Percentiles rank a stretch among this genome's conserved stretches.
Evolutionary conservation across 2,888 invertebrate species (phyloP).

Genomic region (Platynereis dumerilii): DNA sequence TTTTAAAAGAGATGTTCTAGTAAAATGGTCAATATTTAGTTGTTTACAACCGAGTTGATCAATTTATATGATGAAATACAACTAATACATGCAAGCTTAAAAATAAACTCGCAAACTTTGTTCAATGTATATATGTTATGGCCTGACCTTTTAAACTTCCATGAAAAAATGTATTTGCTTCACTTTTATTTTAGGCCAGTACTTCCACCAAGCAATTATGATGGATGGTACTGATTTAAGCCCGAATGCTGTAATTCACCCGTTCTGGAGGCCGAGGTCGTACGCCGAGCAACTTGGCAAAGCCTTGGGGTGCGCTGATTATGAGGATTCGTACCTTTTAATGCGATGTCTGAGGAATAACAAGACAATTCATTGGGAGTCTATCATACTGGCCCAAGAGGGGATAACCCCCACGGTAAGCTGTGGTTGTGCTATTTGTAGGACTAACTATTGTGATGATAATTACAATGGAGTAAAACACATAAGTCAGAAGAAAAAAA

Average conservation of each 20-base stretch:
- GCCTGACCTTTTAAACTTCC: no score
- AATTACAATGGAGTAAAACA: no score
- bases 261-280: constrained; percentile 37
- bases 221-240: constrained; percentile 45
- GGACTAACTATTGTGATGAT: no score
- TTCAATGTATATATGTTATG: no score
- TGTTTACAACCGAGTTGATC: no score
- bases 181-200: constrained; percentile 4
- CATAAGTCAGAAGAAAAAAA: no score
- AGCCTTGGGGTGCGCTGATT: constrained; percentile 48
- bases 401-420: constrained; percentile 7
- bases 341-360: constrained; percentile 17
- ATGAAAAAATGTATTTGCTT: no score
- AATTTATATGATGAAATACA: no score
- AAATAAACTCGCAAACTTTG: no score
- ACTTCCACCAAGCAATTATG: constrained; percentile 41
- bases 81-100: no score
- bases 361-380: constrained; percentile 6
- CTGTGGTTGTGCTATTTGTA: background rate
- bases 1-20: no score
- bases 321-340: constrained; percentile 28
- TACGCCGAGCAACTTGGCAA: constrained; percentile 39
- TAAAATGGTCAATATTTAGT: no score
- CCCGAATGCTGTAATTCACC: constrained; percentile 36
- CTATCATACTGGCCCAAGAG: constrained; percentile 9